Percentiles rank a stretch among this genome's conserved stretches.
These are phyloP conservation scores for Cheilosia scutellata DNA, from an alignment of 2,888 invertebrate genomes.

Conservation along the genomic window DNA sequence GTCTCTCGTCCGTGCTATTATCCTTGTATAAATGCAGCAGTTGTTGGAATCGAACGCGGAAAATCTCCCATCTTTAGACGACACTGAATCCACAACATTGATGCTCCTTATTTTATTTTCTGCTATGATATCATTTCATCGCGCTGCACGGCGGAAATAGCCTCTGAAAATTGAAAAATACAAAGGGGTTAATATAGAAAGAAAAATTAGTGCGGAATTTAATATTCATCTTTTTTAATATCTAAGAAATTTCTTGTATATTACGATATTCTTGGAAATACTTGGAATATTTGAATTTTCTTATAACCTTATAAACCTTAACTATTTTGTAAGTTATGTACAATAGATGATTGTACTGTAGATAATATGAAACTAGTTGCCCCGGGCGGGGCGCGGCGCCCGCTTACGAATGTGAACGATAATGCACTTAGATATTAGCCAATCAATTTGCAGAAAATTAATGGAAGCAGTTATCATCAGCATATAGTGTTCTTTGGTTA, in stretches of 20 bases:
- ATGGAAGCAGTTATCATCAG: no score
- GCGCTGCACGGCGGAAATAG: background rate
- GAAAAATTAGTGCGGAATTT: background rate
- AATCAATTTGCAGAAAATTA: no score
- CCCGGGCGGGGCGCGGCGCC: no score
- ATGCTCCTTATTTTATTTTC: constrained; percentile 22
- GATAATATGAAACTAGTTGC: no score
- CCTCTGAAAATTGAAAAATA: constrained; percentile 37
- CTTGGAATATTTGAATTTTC: no score
- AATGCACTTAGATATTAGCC: no score
- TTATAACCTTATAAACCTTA: no score
- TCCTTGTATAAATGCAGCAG: constrained; percentile 26
- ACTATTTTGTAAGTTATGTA: no score
- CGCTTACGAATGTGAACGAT: no score
- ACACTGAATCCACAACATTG: constrained; percentile 24
- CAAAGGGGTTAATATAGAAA: background rate
- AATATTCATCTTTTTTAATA: background rate
- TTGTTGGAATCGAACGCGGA: constrained; percentile 30
- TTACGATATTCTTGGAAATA: no score
- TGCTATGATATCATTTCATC: constrained; percentile 54
- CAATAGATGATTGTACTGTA: no score
- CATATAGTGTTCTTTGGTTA: no score
- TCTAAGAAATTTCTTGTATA: background rate
- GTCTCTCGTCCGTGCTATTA: constrained; percentile 19
- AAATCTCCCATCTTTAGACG: constrained; percentile 22